A percentile compares a stretch with the other conserved stretches of the same genome.
phyloP scores from a whole-genome alignment of 2,113 vertebrate species.

The Rhabdomys dilectus region DNA sequence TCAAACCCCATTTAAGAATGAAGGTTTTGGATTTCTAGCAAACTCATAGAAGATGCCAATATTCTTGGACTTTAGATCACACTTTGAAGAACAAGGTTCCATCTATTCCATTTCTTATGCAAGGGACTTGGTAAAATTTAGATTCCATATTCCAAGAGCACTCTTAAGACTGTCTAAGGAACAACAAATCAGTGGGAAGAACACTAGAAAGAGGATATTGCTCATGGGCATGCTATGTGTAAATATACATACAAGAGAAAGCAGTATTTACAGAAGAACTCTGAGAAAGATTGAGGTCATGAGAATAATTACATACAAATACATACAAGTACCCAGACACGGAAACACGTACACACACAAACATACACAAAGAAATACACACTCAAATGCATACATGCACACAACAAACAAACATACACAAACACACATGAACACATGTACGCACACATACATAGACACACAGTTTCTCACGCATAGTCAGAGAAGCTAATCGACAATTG shows the following conservation, averaged over 20 bases:
- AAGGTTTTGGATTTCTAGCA: constrained; percentile 20
- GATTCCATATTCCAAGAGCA: not conserved
- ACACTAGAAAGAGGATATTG: not conserved
- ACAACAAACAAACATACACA: not conserved
- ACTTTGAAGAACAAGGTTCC: not conserved
- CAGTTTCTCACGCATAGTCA: not conserved
- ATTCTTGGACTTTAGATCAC: not conserved
- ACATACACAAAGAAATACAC: not conserved
- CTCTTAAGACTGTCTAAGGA: not conserved
- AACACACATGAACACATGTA: not conserved
- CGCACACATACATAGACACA: not conserved
- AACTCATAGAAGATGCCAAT: not conserved
- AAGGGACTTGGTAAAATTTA: not conserved
- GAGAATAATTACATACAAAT: not conserved
- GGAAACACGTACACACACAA: not conserved
- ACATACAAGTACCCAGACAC: not conserved
- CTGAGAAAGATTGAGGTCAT: not conserved
- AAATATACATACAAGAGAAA: not conserved
- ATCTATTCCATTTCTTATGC: not conserved
- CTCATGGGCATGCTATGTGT: not conserved
- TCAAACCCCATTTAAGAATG: not conserved
- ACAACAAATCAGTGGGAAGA: not conserved
- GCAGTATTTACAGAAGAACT: not conserved
- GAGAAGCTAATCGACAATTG: not conserved
- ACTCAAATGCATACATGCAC: not conserved